A percentile compares a stretch with the other conserved stretches of the same genome.
phyloP scores from a whole-genome alignment of 2,113 vertebrate genomes.

The Macaca fascicularis region DNA sequence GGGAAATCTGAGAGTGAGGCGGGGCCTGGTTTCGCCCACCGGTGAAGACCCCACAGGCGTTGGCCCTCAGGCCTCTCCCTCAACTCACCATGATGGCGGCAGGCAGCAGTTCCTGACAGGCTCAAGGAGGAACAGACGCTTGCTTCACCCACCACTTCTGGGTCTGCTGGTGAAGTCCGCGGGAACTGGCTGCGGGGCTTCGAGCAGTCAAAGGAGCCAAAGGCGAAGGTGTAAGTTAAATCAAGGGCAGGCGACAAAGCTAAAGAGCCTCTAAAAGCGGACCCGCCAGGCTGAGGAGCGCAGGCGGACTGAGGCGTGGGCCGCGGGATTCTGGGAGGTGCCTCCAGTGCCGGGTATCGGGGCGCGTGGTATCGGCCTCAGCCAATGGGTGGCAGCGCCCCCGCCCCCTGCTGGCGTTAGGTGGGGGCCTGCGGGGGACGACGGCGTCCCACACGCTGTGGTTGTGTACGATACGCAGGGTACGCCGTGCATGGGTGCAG shows the following conservation, averaged over 20 bases:
- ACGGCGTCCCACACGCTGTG: not conserved
- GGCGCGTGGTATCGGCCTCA: not conserved
- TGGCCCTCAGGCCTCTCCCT: not conserved
- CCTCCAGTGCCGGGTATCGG: not conserved
- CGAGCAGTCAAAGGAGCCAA: not conserved
- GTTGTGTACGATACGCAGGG: too few species aligned
- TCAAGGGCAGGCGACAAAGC: too few species aligned
- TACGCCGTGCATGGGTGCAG: accelerated
- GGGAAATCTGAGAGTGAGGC: accelerated
- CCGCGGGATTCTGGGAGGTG: not conserved
- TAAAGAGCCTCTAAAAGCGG: too few species aligned
- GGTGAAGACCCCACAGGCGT: accelerated
- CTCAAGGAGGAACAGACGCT: not conserved
- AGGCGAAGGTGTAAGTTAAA: not conserved
- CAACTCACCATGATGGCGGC: slow-evolving; percentile 74
- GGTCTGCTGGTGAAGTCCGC: not conserved
- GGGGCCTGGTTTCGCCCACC: not conserved
- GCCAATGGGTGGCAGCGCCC: slow-evolving; percentile 50
- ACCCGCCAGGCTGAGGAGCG: not conserved
- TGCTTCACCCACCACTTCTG: not conserved
- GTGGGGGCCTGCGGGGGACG: too few species aligned
- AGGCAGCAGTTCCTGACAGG: not conserved
- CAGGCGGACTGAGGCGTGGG: not conserved
- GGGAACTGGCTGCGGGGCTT: not conserved
- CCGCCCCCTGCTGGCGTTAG: too few species aligned